phyloP scores from a whole-genome alignment of 2,797 vertebrate genomes.

The Trichosurus vulpecula region DNA sequence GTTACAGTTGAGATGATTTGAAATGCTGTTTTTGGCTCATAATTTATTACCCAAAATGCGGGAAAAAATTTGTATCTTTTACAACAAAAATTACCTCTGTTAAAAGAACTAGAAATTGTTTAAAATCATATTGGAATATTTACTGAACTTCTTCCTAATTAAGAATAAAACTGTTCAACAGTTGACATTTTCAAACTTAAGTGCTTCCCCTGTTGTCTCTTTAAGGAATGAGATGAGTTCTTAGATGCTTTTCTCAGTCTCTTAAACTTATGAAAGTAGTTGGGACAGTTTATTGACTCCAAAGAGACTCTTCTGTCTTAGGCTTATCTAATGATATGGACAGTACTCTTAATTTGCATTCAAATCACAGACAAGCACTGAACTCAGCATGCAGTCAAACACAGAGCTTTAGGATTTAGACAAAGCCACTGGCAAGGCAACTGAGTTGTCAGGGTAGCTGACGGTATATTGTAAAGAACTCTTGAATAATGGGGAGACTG shows the following conservation, averaged over 20 bases:
- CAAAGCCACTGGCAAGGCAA: constrained; percentile 87
- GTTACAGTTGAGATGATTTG: neutral
- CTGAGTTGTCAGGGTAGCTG: constrained; percentile 88
- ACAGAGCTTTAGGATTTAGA: constrained; percentile 85
- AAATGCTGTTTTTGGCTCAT: neutral
- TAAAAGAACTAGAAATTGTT: constrained; percentile 35
- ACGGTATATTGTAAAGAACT: constrained; percentile 85
- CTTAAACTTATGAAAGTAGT: constrained; percentile 80
- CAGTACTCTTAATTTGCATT: constrained; percentile 87
- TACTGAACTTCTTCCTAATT: neutral
- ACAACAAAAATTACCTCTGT: neutral
- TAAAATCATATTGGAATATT: constrained; percentile 22
- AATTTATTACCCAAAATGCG: neutral
- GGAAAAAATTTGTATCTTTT: neutral
- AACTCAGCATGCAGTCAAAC: constrained; percentile 80
- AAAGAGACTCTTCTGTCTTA: constrained; percentile 84
- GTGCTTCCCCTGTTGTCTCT: constrained; percentile 51
- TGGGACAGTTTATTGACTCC: constrained; percentile 87
- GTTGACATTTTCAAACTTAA: constrained; percentile 29
- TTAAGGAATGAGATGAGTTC: constrained; percentile 72
- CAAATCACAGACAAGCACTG: constrained; percentile 83
- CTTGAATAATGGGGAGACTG: constrained; percentile 87
- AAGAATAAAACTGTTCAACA: constrained; percentile 35
- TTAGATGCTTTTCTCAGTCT: constrained; percentile 77
- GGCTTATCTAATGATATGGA: constrained; percentile 80